Conservation (phyloP, 2,113 vertebrate species). For the Phalacrocorax pelagicus region DNA sequence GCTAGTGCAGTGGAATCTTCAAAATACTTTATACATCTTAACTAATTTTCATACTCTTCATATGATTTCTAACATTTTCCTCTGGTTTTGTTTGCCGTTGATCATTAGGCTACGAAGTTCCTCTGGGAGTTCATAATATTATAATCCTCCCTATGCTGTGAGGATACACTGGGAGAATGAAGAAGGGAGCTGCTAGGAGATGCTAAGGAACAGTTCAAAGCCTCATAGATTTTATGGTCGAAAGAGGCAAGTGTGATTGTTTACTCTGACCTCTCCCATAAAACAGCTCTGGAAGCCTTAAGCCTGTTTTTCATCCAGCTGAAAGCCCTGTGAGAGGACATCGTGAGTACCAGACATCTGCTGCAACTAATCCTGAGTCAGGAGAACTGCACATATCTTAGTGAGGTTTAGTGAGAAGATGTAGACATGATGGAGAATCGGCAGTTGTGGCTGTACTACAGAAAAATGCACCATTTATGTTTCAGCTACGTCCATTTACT, state of each 20-base stretch:
- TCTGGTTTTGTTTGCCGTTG: background rate
- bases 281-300: background rate
- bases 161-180: background rate
- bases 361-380: background rate
- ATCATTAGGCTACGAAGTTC: background rate
- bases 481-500: background rate
- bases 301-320: background rate
- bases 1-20: background rate
- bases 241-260: background rate
- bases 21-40: background rate
- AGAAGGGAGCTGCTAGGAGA: background rate
- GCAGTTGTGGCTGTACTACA: background rate
- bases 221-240: background rate
- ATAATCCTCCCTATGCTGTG: background rate
- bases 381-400: background rate
- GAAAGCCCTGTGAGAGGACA: background rate
- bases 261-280: background rate
- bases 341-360: rapidly evolving
- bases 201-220: background rate
- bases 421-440: background rate
- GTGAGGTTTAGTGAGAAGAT: background rate
- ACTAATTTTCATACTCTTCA: background rate
- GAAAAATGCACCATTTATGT: background rate
- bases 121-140: background rate
- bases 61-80: background rate